Evolutionary conservation across 2,113 vertebrate species (phyloP), one percentile per base, ranked within the genome.

Genomic region (Mungos mungo): DNA sequence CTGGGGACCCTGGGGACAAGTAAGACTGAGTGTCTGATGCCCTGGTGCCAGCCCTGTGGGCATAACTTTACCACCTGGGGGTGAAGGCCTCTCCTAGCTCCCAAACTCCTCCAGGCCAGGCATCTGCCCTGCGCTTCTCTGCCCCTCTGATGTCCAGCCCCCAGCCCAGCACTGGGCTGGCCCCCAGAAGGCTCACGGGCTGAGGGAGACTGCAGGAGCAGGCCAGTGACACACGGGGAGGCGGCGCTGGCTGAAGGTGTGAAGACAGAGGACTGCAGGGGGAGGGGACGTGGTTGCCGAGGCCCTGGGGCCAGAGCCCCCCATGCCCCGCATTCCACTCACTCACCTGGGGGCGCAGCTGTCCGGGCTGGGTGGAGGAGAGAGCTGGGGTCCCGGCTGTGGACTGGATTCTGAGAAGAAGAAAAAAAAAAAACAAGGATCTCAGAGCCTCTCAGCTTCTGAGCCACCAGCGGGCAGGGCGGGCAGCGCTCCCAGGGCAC

Each of bases 261-360:
- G 6, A n/a, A 47, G 63, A 25, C 5, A 35, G 27, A 35, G 27
- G 65, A 76, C 3, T 2, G 14, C 25, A 1, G 72, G 72, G 25
- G 7, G 41, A 45, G 41, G 23, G 14, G 27, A 45, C 72, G 2
- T 16, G 41, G 72, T 25, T 45, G 72, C 72, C 25, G 52, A 45
- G 50, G 23, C 29, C 1, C 13, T 14, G 35, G 45, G 10, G 47
- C 35, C 2, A 0, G 10, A 15, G 21, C 10, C 41, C 45, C 57
- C 84, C 2, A 0, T 3, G 65, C 25, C 7, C 18, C 29, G 13
- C 0, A 7, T 9, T 23, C 35, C 31, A 5, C 7, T 11, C 45
- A 65, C 97, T 95, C 81, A 97, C 97, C 97, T 60, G 74, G 14
- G 50, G 7, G 1, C 1, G 54, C 23, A 87, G 47, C 14, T 38